Evolutionary conservation across 2,797 vertebrate genomes (phyloP).

Genomic region (Sebastes matsubarae): DNA sequence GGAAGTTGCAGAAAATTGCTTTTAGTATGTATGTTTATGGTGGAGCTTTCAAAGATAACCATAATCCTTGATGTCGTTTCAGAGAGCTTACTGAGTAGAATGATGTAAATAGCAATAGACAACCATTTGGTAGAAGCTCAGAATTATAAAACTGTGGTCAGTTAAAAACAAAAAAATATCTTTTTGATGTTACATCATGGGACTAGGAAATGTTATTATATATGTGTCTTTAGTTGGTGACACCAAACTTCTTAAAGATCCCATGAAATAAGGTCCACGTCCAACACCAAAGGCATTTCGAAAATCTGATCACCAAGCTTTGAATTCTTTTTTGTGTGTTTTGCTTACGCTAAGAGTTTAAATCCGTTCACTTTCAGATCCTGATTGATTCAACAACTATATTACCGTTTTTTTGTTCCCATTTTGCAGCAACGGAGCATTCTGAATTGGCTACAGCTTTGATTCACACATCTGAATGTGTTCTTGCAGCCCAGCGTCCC

Average conservation of each 20-base stretch:
- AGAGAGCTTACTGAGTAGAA: not conserved
- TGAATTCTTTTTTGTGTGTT: not conserved
- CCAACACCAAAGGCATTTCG: rapidly evolving
- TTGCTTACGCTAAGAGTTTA: not conserved
- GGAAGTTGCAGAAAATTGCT: rapidly evolving
- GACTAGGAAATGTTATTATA: too few species aligned
- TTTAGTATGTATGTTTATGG: not conserved
- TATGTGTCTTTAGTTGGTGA: too few species aligned
- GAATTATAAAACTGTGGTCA: not conserved
- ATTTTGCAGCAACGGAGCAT: not conserved
- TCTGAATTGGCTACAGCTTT: not conserved
- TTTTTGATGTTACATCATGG: not conserved
- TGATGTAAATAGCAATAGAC: not conserved
- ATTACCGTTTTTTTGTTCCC: not conserved
- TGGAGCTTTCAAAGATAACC: not conserved
- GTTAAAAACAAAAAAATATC: not conserved
- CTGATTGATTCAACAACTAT: not conserved
- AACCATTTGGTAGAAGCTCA: not conserved
- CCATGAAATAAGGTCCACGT: too few species aligned
- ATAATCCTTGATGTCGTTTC: not conserved
- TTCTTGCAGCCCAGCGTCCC: not conserved
- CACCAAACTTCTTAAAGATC: too few species aligned
- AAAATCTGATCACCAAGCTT: not conserved
- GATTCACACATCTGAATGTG: not conserved
- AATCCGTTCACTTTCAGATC: not conserved